Percentiles rank a stretch among this genome's conserved stretches.
These are phyloP conservation scores for Paradoxurus hermaphroditus DNA, from an alignment of 2,113 vertebrate species.

Conservation along the genomic window DNA sequence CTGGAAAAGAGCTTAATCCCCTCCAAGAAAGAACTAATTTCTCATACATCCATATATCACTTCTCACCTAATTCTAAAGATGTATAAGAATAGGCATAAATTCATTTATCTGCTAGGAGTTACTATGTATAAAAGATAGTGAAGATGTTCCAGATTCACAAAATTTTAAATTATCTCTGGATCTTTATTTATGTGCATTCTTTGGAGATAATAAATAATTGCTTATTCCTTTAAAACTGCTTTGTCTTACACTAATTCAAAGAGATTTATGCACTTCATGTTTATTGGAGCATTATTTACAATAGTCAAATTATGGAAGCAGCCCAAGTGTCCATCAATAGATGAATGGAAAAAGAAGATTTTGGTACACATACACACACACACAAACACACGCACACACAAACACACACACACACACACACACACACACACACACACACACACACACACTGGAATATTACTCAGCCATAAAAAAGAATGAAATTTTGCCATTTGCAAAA, in stretches of 20 bases:
- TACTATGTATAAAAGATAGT: not conserved
- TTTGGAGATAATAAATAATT: not conserved
- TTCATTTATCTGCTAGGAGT: not conserved
- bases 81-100: not conserved
- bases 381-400: not conserved
- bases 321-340: not conserved
- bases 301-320: not conserved
- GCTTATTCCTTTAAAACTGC: not conserved
- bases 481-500: not conserved
- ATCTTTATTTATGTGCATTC: not conserved
- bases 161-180: not conserved
- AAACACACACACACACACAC: not conserved
- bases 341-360: not conserved
- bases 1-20: not conserved
- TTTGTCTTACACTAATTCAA: not conserved
- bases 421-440: not conserved
- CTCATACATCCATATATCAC: not conserved
- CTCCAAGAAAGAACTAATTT: not conserved
- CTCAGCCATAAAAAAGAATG: not conserved
- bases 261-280: not conserved
- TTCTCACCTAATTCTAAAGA: not conserved
- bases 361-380: not conserved
- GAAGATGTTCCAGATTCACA: not conserved
- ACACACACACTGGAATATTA: not conserved
- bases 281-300: not conserved